phyloP scores from a whole-genome alignment of 2,888 invertebrate species.

The Anoncus sp. region DNA sequence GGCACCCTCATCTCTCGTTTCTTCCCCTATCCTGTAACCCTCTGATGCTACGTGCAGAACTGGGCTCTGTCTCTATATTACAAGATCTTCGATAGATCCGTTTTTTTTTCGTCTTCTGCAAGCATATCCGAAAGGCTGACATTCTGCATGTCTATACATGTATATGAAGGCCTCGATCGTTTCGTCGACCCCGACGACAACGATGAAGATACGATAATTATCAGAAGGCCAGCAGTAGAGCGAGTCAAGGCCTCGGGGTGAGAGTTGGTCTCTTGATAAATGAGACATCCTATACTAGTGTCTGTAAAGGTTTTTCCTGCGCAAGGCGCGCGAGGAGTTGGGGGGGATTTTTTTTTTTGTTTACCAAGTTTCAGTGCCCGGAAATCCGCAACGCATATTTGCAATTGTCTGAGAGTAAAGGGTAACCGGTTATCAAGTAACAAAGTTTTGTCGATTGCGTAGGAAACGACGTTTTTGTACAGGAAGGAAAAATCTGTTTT shows the following conservation, averaged over 20 bases:
- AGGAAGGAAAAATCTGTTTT: too few species aligned
- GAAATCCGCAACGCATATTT: too few species aligned
- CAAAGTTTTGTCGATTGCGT: too few species aligned
- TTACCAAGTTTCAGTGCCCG: background rate
- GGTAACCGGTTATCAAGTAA: too few species aligned
- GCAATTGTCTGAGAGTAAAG: too few species aligned
- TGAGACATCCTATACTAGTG: background rate
- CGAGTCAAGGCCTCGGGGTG: conserved; percentile 8
- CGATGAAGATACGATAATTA: conserved; percentile 8
- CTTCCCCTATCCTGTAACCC: conserved; percentile 20
- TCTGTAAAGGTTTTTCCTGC: too few species aligned
- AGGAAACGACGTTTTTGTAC: too few species aligned
- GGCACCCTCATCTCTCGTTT: conserved; percentile 47
- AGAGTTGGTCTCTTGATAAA: background rate
- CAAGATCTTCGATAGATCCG: conserved; percentile 33
- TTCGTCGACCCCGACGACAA: conserved; percentile 8
- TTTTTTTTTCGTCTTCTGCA: background rate
- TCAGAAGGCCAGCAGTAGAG: conserved; percentile 28
- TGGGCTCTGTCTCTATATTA: background rate
- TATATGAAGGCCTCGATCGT: background rate
- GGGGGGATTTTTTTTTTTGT: background rate
- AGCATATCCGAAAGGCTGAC: background rate
- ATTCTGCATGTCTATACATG: background rate
- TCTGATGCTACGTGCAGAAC: background rate
- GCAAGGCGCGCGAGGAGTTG: background rate